Percentiles rank a stretch among this genome's conserved stretches.
phyloP scores from a whole-genome alignment of 2,888 invertebrate species.

The Odiellus spinosus region DNA sequence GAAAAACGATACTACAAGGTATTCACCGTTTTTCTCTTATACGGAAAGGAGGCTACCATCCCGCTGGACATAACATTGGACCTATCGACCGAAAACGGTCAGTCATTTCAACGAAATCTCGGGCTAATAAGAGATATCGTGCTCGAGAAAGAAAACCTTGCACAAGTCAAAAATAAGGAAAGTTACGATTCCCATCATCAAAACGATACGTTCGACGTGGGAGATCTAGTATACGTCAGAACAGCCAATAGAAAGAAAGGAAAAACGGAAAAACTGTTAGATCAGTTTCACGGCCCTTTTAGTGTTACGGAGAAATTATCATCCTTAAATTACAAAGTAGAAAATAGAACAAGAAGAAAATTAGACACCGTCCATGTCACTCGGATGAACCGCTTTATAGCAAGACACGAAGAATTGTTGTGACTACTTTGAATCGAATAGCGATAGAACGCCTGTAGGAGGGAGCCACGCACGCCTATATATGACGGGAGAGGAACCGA shows the following conservation, averaged over 20 bases:
- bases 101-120: not conserved
- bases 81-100: not conserved
- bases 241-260: slow-evolving; percentile 2
- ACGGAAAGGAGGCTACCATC: slow-evolving; percentile 13
- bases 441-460: too few species aligned
- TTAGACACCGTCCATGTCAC: slow-evolving; percentile 4
- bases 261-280: slow-evolving; percentile 2
- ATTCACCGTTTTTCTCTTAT: slow-evolving; percentile 17
- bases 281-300: slow-evolving; percentile 4
- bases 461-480: too few species aligned
- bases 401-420: too few species aligned
- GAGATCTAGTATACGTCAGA: slow-evolving; percentile 1
- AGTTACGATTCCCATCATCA: not conserved
- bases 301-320: not conserved
- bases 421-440: too few species aligned
- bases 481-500: too few species aligned
- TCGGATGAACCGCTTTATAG: slow-evolving; percentile 2
- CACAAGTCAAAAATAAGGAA: not conserved
- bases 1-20: slow-evolving; percentile 12
- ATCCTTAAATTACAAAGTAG: not conserved
- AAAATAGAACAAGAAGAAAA: not conserved
- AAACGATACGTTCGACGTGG: not conserved
- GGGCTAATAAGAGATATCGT: not conserved
- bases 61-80: slow-evolving; percentile 13
- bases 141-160: not conserved